Base-by-base conservation (phyloP, 2,113 vertebrate genomes). In the Melanostigma gelatinosum region DNA sequence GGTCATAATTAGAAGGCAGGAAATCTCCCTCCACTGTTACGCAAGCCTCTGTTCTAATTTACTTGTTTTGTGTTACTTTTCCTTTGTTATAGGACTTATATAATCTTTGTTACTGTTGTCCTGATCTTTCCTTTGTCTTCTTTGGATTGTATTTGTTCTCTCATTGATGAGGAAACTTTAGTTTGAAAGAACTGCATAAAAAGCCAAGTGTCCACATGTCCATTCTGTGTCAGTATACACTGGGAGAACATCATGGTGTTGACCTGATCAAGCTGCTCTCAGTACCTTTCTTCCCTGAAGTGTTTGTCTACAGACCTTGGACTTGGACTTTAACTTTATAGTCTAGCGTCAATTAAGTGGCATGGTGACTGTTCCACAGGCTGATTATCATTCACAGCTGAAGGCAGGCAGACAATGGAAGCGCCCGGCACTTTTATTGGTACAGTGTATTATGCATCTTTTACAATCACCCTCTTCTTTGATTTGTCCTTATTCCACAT, bases 401-500 rank as follows among this genome's bases (percentile, higher is more conserved):
- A 24, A 24, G 24, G 24, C n/a, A 48, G 66, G 42, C 69, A 60
- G 66, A 54, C 69, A 61, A 22, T 62, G 29, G 71, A 62, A 79
- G 67, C 81, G 87, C 68, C 63, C 80, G 63, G 48, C 72, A 77
- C 64, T 66, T 74, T 78, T 46, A 60, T 62, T 80, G 32, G 11
- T 83, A 15, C 34, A 67, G 57, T 62, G 79, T 65, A 64, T 80
- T 67, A 48, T 85, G 54, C 79, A 46, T 62, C 58, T 62, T 84
- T 87, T 65, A 64, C 85, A 76, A 92, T 83, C 48, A 83, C 72
- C 70, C 79, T 93, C 69, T 88, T 58, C 72, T 94, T 82, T 91
- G 80, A 87, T 90, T 85, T 93, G 84, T 94, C 64, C 90, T 93
- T 95, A 95, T 96, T 97, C 97, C 95, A 96, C 97, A 98, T 94